Percentiles rank a stretch among this genome's conserved stretches.
Evolutionary conservation across 2,797 vertebrate species (phyloP).

Genomic region (Thripadectes ignobilis): DNA sequence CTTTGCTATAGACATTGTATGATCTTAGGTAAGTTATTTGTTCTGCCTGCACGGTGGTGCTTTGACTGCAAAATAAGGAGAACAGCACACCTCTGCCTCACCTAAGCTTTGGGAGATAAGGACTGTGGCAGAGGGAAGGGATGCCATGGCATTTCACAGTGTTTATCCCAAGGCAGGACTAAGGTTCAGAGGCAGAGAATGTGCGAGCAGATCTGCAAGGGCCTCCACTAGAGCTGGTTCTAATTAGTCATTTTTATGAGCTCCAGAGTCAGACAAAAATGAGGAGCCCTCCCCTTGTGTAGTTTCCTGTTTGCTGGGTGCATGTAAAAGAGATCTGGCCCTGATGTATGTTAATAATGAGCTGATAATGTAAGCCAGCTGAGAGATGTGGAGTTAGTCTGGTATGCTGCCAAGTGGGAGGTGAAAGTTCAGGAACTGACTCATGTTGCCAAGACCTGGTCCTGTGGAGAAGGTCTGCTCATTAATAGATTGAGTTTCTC

Average conservation of each 20-base stretch:
- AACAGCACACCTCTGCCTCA: neutral
- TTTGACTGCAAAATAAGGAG: neutral
- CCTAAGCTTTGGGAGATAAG: neutral
- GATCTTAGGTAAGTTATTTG: rapidly evolving
- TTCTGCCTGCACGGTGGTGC: neutral
- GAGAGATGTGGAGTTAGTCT: slow-evolving; percentile 65
- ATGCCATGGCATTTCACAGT: neutral
- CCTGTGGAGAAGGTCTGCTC: slow-evolving; percentile 53
- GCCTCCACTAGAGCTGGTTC: slow-evolving; percentile 38
- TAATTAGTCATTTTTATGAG: slow-evolving; percentile 72
- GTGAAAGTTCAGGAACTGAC: slow-evolving; percentile 71
- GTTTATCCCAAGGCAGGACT: neutral
- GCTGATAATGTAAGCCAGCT: slow-evolving; percentile 73
- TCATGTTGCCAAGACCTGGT: slow-evolving; percentile 64
- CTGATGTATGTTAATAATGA: slow-evolving; percentile 71
- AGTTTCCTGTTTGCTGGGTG: slow-evolving; percentile 69
- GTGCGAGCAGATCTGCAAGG: neutral
- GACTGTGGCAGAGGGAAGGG: neutral
- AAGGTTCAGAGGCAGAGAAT: neutral
- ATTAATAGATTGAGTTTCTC: slow-evolving; percentile 68
- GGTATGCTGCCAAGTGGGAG: slow-evolving; percentile 60
- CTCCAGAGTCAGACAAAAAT: slow-evolving; percentile 63
- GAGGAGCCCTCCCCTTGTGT: slow-evolving; percentile 60
- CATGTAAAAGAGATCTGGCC: slow-evolving; percentile 56
- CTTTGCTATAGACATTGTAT: neutral